phyloP scores from a whole-genome alignment of 2,888 invertebrate genomes.

The Mythimna loreyi region DNA sequence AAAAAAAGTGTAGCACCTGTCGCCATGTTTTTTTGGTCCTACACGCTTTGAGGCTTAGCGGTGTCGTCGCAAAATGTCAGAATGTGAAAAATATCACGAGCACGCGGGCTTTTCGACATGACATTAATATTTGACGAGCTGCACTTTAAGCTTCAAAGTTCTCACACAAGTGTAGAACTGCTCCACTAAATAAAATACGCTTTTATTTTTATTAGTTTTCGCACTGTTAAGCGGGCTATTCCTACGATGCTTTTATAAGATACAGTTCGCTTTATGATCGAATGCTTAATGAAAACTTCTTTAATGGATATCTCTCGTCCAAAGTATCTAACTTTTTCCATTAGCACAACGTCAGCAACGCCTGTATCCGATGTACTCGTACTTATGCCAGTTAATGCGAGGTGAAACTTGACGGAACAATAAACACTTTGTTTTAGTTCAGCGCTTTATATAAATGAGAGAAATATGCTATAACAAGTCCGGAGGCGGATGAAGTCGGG shows the following conservation, averaged over 20 bases:
- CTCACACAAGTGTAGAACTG: conserved; percentile 22
- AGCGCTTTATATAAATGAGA: conserved; percentile 40
- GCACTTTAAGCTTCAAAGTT: conserved; percentile 50
- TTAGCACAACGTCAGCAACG: conserved; percentile 48
- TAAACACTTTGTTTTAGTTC: conserved; percentile 33
- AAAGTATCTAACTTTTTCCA: conserved; percentile 58
- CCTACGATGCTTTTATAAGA: conserved; percentile 64
- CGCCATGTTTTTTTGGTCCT: conserved; percentile 25
- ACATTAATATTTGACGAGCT: conserved; percentile 46
- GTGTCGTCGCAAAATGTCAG: conserved; percentile 29
- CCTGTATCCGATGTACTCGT: conserved; percentile 22
- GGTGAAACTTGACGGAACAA: conserved; percentile 33
- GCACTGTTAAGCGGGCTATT: conserved; percentile 26
- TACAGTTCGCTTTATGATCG: conserved; percentile 70
- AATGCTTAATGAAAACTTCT: conserved; percentile 62
- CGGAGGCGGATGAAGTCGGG: conserved; percentile 26
- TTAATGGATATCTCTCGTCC: conserved; percentile 58
- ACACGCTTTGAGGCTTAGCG: conserved; percentile 31
- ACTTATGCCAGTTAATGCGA: conserved; percentile 24
- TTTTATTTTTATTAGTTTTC: conserved; percentile 45
- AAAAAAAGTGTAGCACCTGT: conserved; percentile 36
- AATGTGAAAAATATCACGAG: conserved; percentile 30
- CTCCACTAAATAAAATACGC: conserved; percentile 37
- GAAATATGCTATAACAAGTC: conserved; percentile 44
- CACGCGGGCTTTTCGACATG: conserved; percentile 33